Evolutionary conservation across 2,797 vertebrate species (phyloP).

Genomic region (Crenichthys baileyi): DNA sequence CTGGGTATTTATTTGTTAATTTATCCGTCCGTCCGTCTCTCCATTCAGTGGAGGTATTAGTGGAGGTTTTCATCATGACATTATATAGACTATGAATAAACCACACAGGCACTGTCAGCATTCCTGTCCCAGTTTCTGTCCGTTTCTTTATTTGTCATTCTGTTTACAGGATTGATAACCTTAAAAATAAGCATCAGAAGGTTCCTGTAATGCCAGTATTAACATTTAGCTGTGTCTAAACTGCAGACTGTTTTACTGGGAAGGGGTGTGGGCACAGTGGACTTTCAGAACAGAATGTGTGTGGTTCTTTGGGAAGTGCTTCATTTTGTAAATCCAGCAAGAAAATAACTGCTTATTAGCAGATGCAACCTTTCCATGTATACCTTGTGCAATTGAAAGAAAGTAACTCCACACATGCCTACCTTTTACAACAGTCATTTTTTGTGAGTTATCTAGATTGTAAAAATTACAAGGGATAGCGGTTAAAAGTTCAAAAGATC

Average conservation of each 20-base stretch:
- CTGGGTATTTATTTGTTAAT: no score
- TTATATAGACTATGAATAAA: background rate
- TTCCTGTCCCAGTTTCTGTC: background rate
- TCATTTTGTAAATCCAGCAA: background rate
- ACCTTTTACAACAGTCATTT: background rate
- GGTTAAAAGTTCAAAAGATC: background rate
- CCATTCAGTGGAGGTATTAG: background rate
- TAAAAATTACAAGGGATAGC: background rate
- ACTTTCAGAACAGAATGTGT: background rate
- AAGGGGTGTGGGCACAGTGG: background rate
- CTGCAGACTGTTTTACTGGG: background rate
- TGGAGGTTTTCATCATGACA: background rate
- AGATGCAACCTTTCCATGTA: background rate
- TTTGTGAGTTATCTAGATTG: background rate
- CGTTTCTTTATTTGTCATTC: background rate
- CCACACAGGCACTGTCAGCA: background rate
- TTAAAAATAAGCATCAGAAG: no score
- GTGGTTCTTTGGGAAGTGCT: background rate
- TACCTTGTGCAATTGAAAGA: background rate
- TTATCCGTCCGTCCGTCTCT: no score
- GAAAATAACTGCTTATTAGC: background rate
- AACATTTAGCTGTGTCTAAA: background rate
- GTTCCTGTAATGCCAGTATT: background rate
- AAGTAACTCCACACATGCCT: background rate
- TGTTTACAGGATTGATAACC: background rate